Evolutionary conservation across 1,140 invertebrate genomes (phyloP), one percentile per base, ranked within the genome.

Genomic region (Triops cancriformis): DNA sequence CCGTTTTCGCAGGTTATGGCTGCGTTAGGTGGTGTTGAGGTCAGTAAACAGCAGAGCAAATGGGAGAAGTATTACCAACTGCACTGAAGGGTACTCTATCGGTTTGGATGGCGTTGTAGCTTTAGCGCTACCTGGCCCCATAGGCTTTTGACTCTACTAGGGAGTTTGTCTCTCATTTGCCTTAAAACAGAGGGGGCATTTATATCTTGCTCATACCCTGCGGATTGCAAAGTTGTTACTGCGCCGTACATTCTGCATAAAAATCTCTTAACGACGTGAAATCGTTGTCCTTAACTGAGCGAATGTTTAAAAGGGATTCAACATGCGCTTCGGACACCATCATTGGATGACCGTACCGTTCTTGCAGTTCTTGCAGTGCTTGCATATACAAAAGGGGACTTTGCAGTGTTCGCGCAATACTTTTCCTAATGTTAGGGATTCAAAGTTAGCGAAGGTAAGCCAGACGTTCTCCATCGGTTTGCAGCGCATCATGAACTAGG

Each of bases 391-490:
- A 12, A 18, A 75, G 12, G 10, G 74, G 74, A n/a, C 23, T 26
- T 27, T 75, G 74, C n/a, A 75, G 2, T n/a, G 31, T n/a, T 12
- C 28, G 74, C 18, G 74, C n/a, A n/a, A 75, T 75, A 42, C n/a
- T 26, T 12, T 75, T 75, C 41, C 74, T 23, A 11, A 75, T 41
- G 28, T 51, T 42, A 3, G 74, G 74, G 41, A 28, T 28, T 26
- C 51, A 18, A 6, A 75, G 28, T 1, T 75, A 27, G 14, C 74
- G 74, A 9, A 75, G 74, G 18, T 75, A 75, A 5, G 74, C 26
- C n/a, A 75, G 11, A 7, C 74, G 27, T 42, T 75, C 27, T 11
- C 27, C 74, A 41, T 75, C 37, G 26, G 6, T 18, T 10, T 7
- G 37, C 10, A 75, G 23, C 10, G 41, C 74, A 26, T 75, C 74